Conservation (phyloP, 2,888 invertebrate genomes). For the Tenthredo distinguenda region DNA sequence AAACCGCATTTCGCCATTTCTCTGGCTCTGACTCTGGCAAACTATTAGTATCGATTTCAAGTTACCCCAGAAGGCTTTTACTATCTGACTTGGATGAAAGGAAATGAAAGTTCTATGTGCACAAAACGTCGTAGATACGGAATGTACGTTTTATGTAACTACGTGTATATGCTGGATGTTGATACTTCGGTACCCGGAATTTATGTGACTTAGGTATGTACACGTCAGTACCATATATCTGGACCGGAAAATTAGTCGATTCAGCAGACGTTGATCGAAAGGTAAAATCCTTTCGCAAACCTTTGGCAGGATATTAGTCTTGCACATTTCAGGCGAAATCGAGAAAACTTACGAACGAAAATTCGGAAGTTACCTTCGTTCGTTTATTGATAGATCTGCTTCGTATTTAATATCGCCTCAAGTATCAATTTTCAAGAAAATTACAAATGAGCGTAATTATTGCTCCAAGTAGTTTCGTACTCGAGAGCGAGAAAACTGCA, state of each 20-base stretch:
- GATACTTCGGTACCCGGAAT: not conserved
- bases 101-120: conserved; percentile 4
- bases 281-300: not conserved
- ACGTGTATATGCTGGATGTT: not conserved
- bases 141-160: not conserved
- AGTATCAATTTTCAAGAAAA: not conserved
- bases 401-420: not conserved
- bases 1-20: not conserved
- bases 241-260: not conserved
- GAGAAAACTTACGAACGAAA: not conserved
- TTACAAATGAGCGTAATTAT: not conserved
- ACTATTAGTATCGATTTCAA: conserved; percentile 37
- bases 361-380: not conserved
- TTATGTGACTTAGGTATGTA: not conserved
- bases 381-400: not conserved
- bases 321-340: not conserved
- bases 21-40: not conserved
- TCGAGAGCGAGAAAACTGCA: not conserved
- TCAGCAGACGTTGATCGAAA: not conserved
- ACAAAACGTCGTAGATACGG: not conserved
- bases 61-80: conserved; percentile 27
- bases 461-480: not conserved
- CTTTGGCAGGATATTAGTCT: not conserved
- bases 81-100: conserved; percentile 6
- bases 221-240: not conserved